Evolutionary conservation across 2,888 invertebrate genomes (phyloP).

Genomic region (Cheilosia soror): DNA sequence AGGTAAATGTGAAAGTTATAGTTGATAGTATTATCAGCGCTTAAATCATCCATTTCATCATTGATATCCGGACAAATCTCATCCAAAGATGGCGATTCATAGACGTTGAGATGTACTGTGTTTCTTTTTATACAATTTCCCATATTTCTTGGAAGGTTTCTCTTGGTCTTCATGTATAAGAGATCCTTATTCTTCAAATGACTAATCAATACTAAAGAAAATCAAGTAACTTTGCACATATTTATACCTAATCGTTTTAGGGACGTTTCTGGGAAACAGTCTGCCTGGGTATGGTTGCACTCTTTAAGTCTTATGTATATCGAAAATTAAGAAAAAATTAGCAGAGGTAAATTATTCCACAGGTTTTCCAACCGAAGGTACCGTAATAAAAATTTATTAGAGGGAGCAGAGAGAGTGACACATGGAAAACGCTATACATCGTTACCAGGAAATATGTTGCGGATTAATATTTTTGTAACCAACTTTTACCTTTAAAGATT

Average conservation of each 20-base stretch:
- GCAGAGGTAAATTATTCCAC: no score
- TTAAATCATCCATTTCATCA: not conserved
- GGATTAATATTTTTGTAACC: no score
- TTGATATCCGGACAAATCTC: constrained; percentile 15
- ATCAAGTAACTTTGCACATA: not conserved
- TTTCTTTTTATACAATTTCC: constrained; percentile 35
- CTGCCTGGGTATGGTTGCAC: no score
- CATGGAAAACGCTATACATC: no score
- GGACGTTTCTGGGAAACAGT: not conserved
- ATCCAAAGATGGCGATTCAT: constrained; percentile 27
- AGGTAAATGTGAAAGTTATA: constrained; percentile 77
- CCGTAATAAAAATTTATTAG: no score
- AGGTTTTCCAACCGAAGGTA: no score
- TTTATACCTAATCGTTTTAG: constrained; percentile 23
- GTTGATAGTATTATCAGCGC: constrained; percentile 35
- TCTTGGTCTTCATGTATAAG: not conserved
- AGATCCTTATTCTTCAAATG: not conserved
- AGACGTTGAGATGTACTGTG: not conserved
- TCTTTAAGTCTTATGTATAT: no score
- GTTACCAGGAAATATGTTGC: no score
- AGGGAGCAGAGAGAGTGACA: no score
- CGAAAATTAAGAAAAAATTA: no score
- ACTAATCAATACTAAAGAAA: constrained; percentile 7
- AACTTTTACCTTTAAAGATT: no score
- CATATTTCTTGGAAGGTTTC: constrained; percentile 7